A percentile compares a stretch with the other conserved stretches of the same genome.
These are phyloP conservation scores for Euzophera pinguis DNA, from an alignment of 2,888 invertebrate genomes.

Conservation along the genomic window DNA sequence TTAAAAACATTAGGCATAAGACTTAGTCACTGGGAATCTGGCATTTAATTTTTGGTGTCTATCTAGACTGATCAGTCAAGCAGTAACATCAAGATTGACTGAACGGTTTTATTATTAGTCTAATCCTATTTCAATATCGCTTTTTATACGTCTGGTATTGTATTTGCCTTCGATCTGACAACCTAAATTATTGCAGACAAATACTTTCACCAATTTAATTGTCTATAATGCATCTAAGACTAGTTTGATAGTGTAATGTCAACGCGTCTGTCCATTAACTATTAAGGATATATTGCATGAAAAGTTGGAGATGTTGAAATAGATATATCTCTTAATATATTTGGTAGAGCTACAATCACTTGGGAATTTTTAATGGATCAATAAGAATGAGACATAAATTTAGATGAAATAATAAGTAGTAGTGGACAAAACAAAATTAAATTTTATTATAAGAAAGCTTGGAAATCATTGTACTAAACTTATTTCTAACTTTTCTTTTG, in stretches of 20 bases:
- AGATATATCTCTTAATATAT: too few relatives aligned
- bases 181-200: constrained; percentile 43
- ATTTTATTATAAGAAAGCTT: too few relatives aligned
- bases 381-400: too few relatives aligned
- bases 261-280: constrained; percentile 50
- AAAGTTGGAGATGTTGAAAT: too few relatives aligned
- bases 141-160: constrained; percentile 58
- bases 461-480: too few relatives aligned
- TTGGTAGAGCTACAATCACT: too few relatives aligned
- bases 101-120: constrained; percentile 68
- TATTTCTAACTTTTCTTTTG: too few relatives aligned
- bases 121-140: constrained; percentile 72
- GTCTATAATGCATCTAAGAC: constrained; percentile 56
- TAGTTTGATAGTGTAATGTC: constrained; percentile 63
- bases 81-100: constrained; percentile 71
- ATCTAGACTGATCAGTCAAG: constrained; percentile 72
- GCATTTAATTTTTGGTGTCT: constrained; percentile 66
- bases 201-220: constrained; percentile 70
- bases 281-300: constrained; percentile 30
- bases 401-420: too few relatives aligned
- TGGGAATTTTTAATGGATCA: too few relatives aligned
- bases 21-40: constrained; percentile 73
- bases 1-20: constrained; percentile 25
- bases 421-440: too few relatives aligned
- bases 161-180: constrained; percentile 51